Percentiles rank a stretch among this genome's conserved stretches.
Conservation (phyloP, 2,888 invertebrate species). For the Fissipunctia ypsillon region DNA sequence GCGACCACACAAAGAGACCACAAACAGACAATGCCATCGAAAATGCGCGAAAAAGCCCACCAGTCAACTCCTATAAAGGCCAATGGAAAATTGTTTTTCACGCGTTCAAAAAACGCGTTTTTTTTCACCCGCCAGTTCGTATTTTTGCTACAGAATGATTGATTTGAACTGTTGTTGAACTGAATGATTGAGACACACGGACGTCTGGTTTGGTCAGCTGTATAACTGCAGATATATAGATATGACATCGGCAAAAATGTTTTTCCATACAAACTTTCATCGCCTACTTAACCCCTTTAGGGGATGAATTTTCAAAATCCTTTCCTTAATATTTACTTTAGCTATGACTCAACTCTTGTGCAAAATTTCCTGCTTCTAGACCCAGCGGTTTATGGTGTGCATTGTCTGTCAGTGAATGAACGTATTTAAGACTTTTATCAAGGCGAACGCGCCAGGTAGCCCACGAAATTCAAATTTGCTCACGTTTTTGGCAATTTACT, state of each 20-base stretch:
- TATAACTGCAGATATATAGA: not conserved
- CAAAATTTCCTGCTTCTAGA: not conserved
- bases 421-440: not conserved
- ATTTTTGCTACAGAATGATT: slow-evolving; percentile 76
- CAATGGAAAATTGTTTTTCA: slow-evolving; percentile 76
- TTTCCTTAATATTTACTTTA: not conserved
- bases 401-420: not conserved
- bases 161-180: slow-evolving; percentile 71
- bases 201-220: not conserved
- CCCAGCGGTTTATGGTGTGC: not conserved
- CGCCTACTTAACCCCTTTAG: not conserved
- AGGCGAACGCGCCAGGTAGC: too few species aligned
- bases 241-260: not conserved
- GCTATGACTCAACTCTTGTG: not conserved
- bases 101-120: slow-evolving; percentile 59
- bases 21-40: slow-evolving; percentile 37
- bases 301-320: not conserved
- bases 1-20: slow-evolving; percentile 39
- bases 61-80: slow-evolving; percentile 23
- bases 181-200: slow-evolving; percentile 61
- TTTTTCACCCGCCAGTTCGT: slow-evolving; percentile 60
- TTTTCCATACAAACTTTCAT: not conserved
- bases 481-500: too few species aligned
- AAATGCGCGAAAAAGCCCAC: slow-evolving; percentile 44
- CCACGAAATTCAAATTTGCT: too few species aligned